Evolutionary conservation across 2,797 vertebrate genomes (phyloP), one percentile per base, ranked within the genome.

Genomic region (Neosalanx taihuensis): DNA sequence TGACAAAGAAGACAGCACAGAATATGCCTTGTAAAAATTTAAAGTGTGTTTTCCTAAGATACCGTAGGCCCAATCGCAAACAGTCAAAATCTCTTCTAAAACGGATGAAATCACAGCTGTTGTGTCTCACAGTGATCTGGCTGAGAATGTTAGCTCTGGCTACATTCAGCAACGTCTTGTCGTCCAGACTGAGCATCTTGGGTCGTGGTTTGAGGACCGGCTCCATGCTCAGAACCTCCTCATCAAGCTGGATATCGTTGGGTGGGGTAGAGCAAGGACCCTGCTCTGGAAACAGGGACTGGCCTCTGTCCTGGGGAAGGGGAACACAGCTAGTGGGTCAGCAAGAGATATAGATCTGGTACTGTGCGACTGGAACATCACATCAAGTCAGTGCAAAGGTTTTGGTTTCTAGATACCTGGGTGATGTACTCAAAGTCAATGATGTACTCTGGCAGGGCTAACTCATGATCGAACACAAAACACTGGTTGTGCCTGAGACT

Each of bases 401-500:
- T 15, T n/a, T 15, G 26, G 31, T 30, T 67, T 26, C 7, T 49
- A 75, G 10, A 58, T 90, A 95, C 93, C 92, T 74, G 62, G 3
- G 90, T 92, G 79, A 92, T 18, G 23, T 94, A 95, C 74, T 95
- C 91, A 90, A 96, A 93, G 77, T 93, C 92, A 68, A 94, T 83
- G 41, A 94, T 62, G 80, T 94, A 94, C 81, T 96, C 94, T 15
- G 95, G 94, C 76, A 97, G 87, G 76, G 94, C 83, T 17, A 96
- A 90, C 26, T 95, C 92, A 66, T 85, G 91, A 74, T 95, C 93
- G 79, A 95, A 96, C 74, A 96, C 84, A 84, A 95, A 93, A 93
- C 94, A 96, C 78, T 93, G 87, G 69, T 79, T 92, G 72, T 88
- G 89, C 33, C 83, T 73, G 13, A 82, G 79, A 57, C 74, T 85